A percentile compares a stretch with the other conserved stretches of the same genome.
phyloP scores from a whole-genome alignment of 2,888 invertebrate genomes.

The Drosophila mayaguana region DNA sequence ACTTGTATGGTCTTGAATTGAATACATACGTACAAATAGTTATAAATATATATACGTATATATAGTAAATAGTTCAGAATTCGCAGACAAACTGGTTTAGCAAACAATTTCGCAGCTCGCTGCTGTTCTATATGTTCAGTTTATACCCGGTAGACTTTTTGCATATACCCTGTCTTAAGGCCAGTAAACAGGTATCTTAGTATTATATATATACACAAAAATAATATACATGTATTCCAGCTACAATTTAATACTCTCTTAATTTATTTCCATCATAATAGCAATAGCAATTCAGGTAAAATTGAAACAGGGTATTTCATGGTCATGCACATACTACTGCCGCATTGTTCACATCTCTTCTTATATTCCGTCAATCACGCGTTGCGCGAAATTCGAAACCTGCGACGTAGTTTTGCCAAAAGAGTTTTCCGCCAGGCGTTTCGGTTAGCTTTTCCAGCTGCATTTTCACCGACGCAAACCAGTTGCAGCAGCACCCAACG shows the following conservation, averaged over 20 bases:
- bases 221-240: background rate
- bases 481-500: conserved; percentile 32
- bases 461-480: conserved; percentile 55
- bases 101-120: conserved; percentile 36
- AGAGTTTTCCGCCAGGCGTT: conserved; percentile 61
- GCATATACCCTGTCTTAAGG: conserved; percentile 14
- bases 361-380: conserved; percentile 45
- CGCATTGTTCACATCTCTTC: conserved; percentile 6
- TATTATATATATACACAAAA: background rate
- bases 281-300: background rate
- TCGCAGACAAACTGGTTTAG: conserved; percentile 46
- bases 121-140: conserved; percentile 15
- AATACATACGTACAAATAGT: conserved; percentile 12
- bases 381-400: conserved; percentile 53
- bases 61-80: conserved; percentile 18
- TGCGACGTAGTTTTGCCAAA: conserved; percentile 61
- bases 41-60: background rate
- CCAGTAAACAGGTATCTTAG: background rate
- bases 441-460: conserved; percentile 46
- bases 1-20: conserved; percentile 26
- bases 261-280: background rate
- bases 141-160: conserved; percentile 14
- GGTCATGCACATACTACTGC: background rate
- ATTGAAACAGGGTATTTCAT: conserved; percentile 20
- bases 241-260: background rate